These are phyloP conservation scores for Dicentrarchus labrax DNA, from an alignment of 2,113 vertebrate genomes.

Conservation along the genomic window DNA sequence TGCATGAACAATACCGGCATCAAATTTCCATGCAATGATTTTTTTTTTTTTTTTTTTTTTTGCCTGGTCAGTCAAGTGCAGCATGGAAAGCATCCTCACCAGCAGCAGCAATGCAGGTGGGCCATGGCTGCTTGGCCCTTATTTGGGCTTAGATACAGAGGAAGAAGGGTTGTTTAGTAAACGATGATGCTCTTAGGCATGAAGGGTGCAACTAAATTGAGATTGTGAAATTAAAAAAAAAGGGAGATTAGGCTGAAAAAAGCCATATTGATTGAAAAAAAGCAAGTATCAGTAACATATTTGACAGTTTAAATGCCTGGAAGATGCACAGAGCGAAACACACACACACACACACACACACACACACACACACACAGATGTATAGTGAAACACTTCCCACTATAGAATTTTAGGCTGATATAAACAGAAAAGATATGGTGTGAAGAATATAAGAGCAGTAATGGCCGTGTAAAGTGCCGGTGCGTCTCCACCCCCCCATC, in stretches of 20 bases:
- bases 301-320: neutral
- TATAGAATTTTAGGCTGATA: neutral
- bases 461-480: constrained; percentile 43
- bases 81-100: constrained; percentile 49
- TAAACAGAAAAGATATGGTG: neutral
- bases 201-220: neutral
- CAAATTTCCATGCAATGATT: constrained; percentile 70
- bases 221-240: neutral
- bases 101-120: constrained; percentile 48
- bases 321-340: too few species aligned
- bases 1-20: constrained; percentile 73
- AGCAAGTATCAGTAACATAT: neutral
- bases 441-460: constrained; percentile 2
- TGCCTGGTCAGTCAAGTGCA: constrained; percentile 48
- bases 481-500: constrained; percentile 4
- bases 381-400: neutral
- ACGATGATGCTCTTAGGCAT: neutral
- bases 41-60: constrained; percentile 49
- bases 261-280: accelerated
- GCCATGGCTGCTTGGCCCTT: neutral
- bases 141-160: neutral
- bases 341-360: neutral
- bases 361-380: neutral
- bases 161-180: neutral
- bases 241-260: neutral